Base-by-base conservation (phyloP, 1,140 invertebrate genomes). In the Druon quercuslanigerum region DNA sequence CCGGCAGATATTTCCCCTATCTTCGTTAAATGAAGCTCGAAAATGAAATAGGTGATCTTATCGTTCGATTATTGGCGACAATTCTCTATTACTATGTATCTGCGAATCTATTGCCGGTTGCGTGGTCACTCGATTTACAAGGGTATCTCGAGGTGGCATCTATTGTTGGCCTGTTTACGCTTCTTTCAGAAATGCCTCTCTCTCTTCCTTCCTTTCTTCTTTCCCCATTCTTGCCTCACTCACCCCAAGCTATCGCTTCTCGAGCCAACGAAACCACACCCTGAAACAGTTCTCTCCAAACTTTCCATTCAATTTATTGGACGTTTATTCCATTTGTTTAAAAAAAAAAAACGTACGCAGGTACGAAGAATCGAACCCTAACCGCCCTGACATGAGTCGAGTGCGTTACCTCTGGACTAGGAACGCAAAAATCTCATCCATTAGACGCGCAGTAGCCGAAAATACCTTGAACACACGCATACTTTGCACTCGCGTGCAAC, bases 51-150 rank as follows among this genome's bases (percentile, higher is more conserved):
- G 50, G 71, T 72, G 83, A 85, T 85, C 75, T 81, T 83, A 84
- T 86, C 84, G 80, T 78, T 81, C 82, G 83, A 86, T 86, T 86
- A 84, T 86, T 83, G 82, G 79, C 84, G 80, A 80, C 82, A 86
- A 86, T 86, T 83, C 83, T 83, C 83, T 19, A 86, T 86, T 86
- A 86, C 84, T 86, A 86, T 86, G 84, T 86, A 86, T 86, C 84
- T 79, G 78, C 74, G 75, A 85, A 85, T 84, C 83, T 86, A 80
- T 83, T 82, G 79, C 83, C 80, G 81, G 75, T 78, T 81, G 80
- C 82, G 73, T 80, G 82, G 84, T 83, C 85, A 83, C 78, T 83
- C 77, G 74, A 78, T 72, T 82, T 77, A 79, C 72, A 56, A 72
- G 72, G 78, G 40, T 85, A 85, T 85, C 84, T 82, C 66, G 46